phyloP scores from a whole-genome alignment of 2,113 vertebrate genomes.

The Anhinga anhinga region DNA sequence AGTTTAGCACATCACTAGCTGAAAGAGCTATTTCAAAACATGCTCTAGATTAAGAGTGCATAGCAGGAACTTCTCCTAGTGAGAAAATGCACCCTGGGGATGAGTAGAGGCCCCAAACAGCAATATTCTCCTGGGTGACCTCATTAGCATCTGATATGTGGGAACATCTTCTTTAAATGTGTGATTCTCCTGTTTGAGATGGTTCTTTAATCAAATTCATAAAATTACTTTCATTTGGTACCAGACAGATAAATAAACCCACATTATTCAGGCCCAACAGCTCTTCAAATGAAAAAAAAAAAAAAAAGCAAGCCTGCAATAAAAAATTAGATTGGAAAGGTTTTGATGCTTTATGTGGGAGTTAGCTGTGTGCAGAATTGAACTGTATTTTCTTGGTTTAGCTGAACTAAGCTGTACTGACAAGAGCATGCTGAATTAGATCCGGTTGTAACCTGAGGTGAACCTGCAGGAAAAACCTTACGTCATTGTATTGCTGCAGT shows the following conservation, averaged over 20 bases:
- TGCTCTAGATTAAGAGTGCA: background rate
- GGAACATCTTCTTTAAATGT: background rate
- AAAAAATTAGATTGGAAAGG: conserved; percentile 24
- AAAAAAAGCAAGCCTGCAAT: background rate
- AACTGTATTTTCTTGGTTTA: conserved; percentile 53
- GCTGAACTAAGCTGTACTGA: conserved; percentile 63
- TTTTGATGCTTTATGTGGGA: conserved; percentile 38
- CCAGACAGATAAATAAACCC: background rate
- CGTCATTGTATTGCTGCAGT: conserved; percentile 35
- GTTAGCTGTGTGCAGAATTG: conserved; percentile 35
- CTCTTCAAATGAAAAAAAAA: background rate
- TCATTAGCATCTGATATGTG: background rate
- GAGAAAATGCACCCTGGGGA: background rate
- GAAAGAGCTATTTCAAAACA: conserved; percentile 4
- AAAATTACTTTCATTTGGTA: conserved; percentile 12
- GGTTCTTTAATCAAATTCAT: background rate
- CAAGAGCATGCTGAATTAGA: conserved; percentile 60
- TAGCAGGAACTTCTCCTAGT: background rate
- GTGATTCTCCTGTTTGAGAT: background rate
- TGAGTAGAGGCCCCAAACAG: background rate
- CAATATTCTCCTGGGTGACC: background rate
- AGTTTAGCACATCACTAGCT: background rate
- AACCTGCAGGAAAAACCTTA: conserved; percentile 62
- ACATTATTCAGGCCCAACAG: background rate
- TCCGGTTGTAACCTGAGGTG: conserved; percentile 56